Evolutionary conservation across 2,113 vertebrate species (phyloP), one percentile per base, ranked within the genome.

Genomic region (Rhabdomys dilectus): DNA sequence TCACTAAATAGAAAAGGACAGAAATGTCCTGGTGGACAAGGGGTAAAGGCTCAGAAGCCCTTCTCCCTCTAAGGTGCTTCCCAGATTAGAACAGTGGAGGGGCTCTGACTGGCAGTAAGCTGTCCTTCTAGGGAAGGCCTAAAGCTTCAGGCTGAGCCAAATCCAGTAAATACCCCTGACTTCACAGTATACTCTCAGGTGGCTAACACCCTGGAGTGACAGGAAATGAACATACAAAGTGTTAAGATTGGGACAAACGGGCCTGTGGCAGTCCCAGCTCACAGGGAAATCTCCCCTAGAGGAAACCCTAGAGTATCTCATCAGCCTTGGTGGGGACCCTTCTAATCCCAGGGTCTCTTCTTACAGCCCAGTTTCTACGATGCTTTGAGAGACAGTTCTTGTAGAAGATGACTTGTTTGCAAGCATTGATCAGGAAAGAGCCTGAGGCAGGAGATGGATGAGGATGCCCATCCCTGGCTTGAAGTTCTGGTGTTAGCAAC

Each of bases 101-200:
- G 34, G 62, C n/a, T 60, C 75, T 9, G 29, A 12, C 29, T 51
- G 24, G 73, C 4, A 15, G 34, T 60, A 87, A 17, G 26, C 8
- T 58, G n/a, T 26, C 58, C 21, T 11, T 42, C 19, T 34, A 19
- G 12, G 22, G 56, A 84, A 26, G 42, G 24, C 4, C 42, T 29
- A 9, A 0, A 3, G 39, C 58, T 15, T 77, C 60, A 42, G 78
- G 60, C 48, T 62, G 39, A 53, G 51, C 72, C n/a, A 60, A 7
- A 56, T 29, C 42, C 60, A 51, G 62, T 70, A 58, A 34, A 70
- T 21, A 42, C 3, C 72, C 22, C 7, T 5, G 36, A 42, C 80
- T 17, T 42, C 17, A 58, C 3, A 29, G 5, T 7, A 7, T 2
- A 2, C 7, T 24, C 2, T 53, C 45, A 21, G n/a, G 42, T 1